Base-by-base conservation (phyloP, 2,888 invertebrate genomes). In the Mesorhabditis spiculigera region DNA sequence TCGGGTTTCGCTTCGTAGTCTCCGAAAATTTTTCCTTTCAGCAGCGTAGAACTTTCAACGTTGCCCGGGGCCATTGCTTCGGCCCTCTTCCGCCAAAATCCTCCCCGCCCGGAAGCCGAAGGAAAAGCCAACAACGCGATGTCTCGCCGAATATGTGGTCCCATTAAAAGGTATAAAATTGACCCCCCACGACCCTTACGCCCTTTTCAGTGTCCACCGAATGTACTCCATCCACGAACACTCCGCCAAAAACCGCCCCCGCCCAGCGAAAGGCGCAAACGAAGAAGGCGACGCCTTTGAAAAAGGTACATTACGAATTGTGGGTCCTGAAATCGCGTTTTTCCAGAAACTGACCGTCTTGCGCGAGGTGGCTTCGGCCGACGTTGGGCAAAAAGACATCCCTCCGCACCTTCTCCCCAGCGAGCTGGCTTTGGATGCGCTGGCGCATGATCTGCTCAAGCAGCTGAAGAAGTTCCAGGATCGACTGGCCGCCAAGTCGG, bases 381-480 rank as follows among this genome's bases (percentile, higher is more conserved):
- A 28, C 1, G 28, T 28, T 28, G 28, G 28, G 28, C 28, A 28
- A 28, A 28, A 28, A 3, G 28, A 1, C 28, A 28, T 28, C 28
- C 28, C 28, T 28, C 28, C 28, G 28, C 28, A 3, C 28, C 28
- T 28, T 28, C 28, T 28, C 28, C 28, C 28, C 28, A 28, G 28
- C 28, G 28, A 28, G 28, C 28, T 28, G 28, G 28, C 28, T 28
- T 28, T 28, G 28, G 28, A 28, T 28, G 28, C 28, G 28, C 28
- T 28, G 28, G 28, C 28, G 28, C 28, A 28, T 28, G 28, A 28
- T 28, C 62, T 77, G 3, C 13, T 77, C n/a, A 42, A 61, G 43
- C 64, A 61, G 10, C 58, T 75, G 45, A 77, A 77, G 69, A 45
- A 45, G 1, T 66, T 64, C 5, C 62, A 72, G 6, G 69, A 70